Percentiles rank a stretch among this genome's conserved stretches.
These are phyloP conservation scores for Helogale parvula DNA, from an alignment of 2,113 vertebrate genomes.

Conservation along the genomic window DNA sequence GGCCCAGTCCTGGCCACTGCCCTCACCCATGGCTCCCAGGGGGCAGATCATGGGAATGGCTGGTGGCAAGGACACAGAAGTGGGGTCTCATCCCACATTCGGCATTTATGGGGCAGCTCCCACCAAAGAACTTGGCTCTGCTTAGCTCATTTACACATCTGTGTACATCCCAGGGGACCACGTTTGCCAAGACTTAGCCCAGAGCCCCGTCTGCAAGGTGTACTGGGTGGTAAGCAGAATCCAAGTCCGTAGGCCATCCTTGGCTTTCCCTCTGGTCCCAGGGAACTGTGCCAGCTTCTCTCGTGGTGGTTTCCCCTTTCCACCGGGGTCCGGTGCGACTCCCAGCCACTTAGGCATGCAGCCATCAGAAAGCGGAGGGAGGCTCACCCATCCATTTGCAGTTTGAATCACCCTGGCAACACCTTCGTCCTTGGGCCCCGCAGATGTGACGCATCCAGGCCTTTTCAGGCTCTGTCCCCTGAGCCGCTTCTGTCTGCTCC, in stretches of 20 bases:
- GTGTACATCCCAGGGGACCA: rapidly evolving
- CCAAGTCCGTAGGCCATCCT: rapidly evolving
- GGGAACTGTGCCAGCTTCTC: not conserved
- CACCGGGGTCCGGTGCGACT: rapidly evolving
- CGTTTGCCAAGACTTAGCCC: not conserved
- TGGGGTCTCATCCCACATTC: not conserved
- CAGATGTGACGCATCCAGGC: not conserved
- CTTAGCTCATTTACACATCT: rapidly evolving
- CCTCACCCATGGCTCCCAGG: not conserved
- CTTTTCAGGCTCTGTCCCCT: not conserved
- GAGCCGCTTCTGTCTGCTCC: not conserved
- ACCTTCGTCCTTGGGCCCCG: rapidly evolving
- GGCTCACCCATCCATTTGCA: rapidly evolving
- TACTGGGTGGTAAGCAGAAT: not conserved
- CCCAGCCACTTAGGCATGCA: rapidly evolving
- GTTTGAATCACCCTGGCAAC: not conserved
- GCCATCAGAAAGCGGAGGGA: not conserved
- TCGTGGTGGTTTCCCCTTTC: rapidly evolving
- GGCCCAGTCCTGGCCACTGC: not conserved
- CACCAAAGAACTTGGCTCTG: not conserved
- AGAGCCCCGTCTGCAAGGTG: not conserved
- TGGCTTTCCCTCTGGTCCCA: not conserved
- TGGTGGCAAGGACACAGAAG: rapidly evolving
- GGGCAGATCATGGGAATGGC: not conserved
- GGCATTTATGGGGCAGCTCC: not conserved